Evolutionary conservation across 2,113 vertebrate genomes (phyloP).

Genomic region (Herpetotheres cachinnans): DNA sequence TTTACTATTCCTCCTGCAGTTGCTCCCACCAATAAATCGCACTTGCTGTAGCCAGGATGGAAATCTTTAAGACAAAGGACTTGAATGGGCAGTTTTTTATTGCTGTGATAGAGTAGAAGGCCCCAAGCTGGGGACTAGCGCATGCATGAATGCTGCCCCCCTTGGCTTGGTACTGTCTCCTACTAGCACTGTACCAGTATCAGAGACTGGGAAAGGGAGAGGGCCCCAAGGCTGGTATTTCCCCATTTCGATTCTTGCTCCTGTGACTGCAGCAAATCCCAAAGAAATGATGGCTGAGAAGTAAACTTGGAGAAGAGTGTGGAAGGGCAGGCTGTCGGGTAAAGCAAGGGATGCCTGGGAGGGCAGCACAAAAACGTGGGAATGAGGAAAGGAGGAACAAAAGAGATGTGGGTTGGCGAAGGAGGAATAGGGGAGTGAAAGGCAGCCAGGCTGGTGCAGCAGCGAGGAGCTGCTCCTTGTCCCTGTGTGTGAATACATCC

Average conservation of each 20-base stretch:
- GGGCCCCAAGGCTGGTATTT: conserved; percentile 15
- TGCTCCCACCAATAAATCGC: conserved; percentile 50
- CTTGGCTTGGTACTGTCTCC: neutral
- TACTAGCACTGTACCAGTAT: neutral
- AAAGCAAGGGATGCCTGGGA: neutral
- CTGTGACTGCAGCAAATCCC: neutral
- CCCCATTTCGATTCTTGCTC: neutral
- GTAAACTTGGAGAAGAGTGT: neutral
- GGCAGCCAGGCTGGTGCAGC: neutral
- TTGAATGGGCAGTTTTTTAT: conserved; percentile 52
- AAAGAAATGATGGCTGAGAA: neutral
- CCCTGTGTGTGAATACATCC: conserved; percentile 11
- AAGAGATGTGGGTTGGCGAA: conserved; percentile 19
- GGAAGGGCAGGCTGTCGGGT: neutral
- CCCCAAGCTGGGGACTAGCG: conserved; percentile 19
- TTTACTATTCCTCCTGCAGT: conserved; percentile 34
- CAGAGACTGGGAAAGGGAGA: neutral
- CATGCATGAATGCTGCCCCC: conserved; percentile 18
- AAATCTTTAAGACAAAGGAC: conserved; percentile 61
- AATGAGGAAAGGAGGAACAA: conserved; percentile 35
- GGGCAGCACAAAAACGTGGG: conserved; percentile 32
- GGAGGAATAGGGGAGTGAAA: conserved; percentile 28
- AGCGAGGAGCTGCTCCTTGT: conserved; percentile 40
- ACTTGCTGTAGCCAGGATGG: conserved; percentile 48
- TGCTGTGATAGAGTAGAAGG: conserved; percentile 37